Conservation (phyloP, 1,140 invertebrate genomes). For the Drosophila trapezifrons region DNA sequence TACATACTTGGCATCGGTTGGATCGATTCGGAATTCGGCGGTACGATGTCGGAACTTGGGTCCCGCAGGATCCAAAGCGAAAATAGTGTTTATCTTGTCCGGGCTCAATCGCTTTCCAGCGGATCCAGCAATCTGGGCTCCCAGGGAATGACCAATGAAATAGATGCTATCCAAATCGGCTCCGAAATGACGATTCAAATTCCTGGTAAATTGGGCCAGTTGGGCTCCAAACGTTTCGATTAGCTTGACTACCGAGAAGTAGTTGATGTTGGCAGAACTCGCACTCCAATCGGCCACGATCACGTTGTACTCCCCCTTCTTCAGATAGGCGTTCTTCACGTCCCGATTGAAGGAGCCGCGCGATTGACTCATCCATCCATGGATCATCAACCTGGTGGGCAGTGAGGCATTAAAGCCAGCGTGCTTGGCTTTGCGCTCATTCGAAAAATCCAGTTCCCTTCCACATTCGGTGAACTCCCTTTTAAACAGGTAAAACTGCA, state of each 20-base stretch:
- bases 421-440: slow-evolving; percentile 18
- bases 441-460: slow-evolving; percentile 54
- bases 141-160: slow-evolving; percentile 93
- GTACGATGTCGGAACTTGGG: slow-evolving; percentile 87
- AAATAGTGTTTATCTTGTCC: slow-evolving; percentile 86
- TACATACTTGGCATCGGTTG: slow-evolving; percentile 88
- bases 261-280: slow-evolving; percentile 85
- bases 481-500: slow-evolving; percentile 77
- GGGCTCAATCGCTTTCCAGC: slow-evolving; percentile 87
- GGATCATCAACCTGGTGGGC: slow-evolving; percentile 75
- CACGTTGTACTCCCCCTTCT: slow-evolving; percentile 86
- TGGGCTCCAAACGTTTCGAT: slow-evolving; percentile 83
- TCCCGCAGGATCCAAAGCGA: slow-evolving; percentile 89
- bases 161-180: slow-evolving; percentile 86
- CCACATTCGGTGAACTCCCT: slow-evolving; percentile 66
- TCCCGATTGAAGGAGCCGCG: slow-evolving; percentile 78
- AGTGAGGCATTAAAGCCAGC: slow-evolving; percentile 67
- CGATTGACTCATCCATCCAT: slow-evolving; percentile 83
- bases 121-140: slow-evolving; percentile 92
- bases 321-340: slow-evolving; percentile 85
- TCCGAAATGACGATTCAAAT: slow-evolving; percentile 43
- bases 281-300: slow-evolving; percentile 88
- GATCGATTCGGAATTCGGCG: slow-evolving; percentile 86
- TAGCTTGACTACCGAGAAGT: slow-evolving; percentile 84
- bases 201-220: slow-evolving; percentile 77